Evolutionary conservation across 2,797 vertebrate species (phyloP), one percentile per base, ranked within the genome.

Genomic region (Ctenochaetus hawaiiensis): DNA sequence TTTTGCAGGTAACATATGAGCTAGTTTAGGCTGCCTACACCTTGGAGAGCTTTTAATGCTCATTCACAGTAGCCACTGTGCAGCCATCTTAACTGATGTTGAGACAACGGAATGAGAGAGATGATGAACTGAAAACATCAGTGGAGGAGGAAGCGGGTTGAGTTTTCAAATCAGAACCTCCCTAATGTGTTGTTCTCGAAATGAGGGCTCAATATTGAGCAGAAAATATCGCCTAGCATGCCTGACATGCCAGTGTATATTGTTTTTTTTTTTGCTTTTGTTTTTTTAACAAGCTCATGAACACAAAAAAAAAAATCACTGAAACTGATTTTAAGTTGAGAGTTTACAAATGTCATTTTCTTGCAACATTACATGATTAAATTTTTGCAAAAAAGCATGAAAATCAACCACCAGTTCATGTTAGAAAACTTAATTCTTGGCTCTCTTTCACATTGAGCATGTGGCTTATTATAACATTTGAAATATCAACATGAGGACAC

Each of bases 1-100:
- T 92, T 78, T 87, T 75, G 85, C 79, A 66, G 83, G 57, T 80
- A 89, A 93, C 90, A 90, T 91, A 94, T 89, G 86, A 92, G 90
- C 82, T 80, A 73, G 88, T 91, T 92, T 87, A 83, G 86, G 83
- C 84, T 66, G 65, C 83, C 87, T 81, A 87, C 83, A 85, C 79
- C 85, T 86, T 75, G 23, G 83, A 88, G 79, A 82, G 88, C 84
- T 87, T 87, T 91, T 88, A 92, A 89, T 48, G 65, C 86, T 69
- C 12, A 7, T 44, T 83, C 83, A 72, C 75, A 57, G 86, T 84
- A 86, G 87, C 83, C 74, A 8, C 45, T 5, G 43, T 26, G 78
- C 80, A 86, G 83, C 86, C 85, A 88, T 91, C 89, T 90, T 78
- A 90, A 90, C 89, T 89, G 85, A 87, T 82, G 72, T 63, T 74